Evolutionary conservation across 2,113 vertebrate species (phyloP), one percentile per base, ranked within the genome.

Genomic region (Mustela lutreola): DNA sequence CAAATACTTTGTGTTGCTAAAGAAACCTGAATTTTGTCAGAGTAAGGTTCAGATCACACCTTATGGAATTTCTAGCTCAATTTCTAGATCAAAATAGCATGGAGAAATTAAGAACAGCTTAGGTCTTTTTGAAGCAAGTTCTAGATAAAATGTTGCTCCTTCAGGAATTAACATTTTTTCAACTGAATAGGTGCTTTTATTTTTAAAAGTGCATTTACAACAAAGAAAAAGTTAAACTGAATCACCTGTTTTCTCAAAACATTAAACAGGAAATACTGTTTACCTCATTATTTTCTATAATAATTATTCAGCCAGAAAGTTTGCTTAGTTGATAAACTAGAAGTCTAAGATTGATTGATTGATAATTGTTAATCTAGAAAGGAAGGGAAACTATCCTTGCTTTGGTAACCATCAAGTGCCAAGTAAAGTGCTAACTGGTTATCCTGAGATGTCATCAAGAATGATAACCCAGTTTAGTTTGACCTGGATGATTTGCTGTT

Each of bases 401-500:
- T 80, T 42, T 78, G 36, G 3, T 28, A 91, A 89, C 2, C 1
- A 36, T 14, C 19, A 22, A 1, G 1, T 70, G 3, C 12, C 53
- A 56, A 14, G 18, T 18, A 16, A 92, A 95, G 2, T 62, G 1
- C 2, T 50, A 58, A 92, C 94, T 42, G 81, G 36, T n/a, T 94
- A 96, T 65, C n/a, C n/a, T 89, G 48, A 91, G 36, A 10, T 56
- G 15, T 45, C 42, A 22, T 21, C 0, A 6, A 89, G 82, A 50
- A 83, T 36, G 0, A 71, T 53, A 93, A 78, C n/a, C 70, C 85
- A 73, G 33, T 5, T 73, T 95, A 93, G 65, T 50, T 67, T 93
- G 53, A 97, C 21, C 39, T 93, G 21, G 39, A 94, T 93, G 91
- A 97, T 81, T 83, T 39, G 45, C 67, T 94, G 39, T 96, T 50